Conservation (phyloP, 2,113 vertebrate species). For the Grammomys surdaster region DNA sequence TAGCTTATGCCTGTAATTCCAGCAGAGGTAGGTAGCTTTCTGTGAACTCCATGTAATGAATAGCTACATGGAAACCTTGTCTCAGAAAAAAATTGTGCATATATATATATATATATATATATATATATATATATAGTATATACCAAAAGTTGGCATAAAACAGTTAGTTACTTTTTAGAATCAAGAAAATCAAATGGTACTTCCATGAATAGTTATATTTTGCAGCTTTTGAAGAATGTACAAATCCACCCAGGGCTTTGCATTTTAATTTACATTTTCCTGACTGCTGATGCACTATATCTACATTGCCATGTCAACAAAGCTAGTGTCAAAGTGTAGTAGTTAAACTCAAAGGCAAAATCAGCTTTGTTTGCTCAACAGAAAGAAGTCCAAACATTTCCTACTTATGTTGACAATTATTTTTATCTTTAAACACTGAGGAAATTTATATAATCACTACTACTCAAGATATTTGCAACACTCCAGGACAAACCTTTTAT, state of each 20-base stretch:
- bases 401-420: constrained; percentile 60
- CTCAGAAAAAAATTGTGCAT: not conserved
- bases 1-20: not conserved
- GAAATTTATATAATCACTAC: constrained; percentile 68
- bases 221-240: constrained; percentile 25
- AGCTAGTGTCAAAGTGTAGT: not conserved
- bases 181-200: constrained; percentile 45
- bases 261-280: constrained; percentile 38
- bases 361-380: constrained; percentile 60
- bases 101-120: not conserved
- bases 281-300: not conserved
- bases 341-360: constrained; percentile 68
- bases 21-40: not conserved
- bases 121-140: no score
- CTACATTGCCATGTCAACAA: constrained; percentile 8
- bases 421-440: constrained; percentile 54
- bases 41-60: not conserved
- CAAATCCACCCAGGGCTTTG: not conserved
- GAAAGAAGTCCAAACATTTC: constrained; percentile 71
- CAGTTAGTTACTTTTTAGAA: constrained; percentile 1
- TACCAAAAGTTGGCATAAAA: constrained; percentile 25
- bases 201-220: constrained; percentile 28
- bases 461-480: constrained; percentile 59
- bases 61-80: not conserved
- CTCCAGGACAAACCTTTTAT: constrained; percentile 57